Evolutionary conservation across 2,888 invertebrate genomes (phyloP).

Genomic region (Anoplius nigerrimus): DNA sequence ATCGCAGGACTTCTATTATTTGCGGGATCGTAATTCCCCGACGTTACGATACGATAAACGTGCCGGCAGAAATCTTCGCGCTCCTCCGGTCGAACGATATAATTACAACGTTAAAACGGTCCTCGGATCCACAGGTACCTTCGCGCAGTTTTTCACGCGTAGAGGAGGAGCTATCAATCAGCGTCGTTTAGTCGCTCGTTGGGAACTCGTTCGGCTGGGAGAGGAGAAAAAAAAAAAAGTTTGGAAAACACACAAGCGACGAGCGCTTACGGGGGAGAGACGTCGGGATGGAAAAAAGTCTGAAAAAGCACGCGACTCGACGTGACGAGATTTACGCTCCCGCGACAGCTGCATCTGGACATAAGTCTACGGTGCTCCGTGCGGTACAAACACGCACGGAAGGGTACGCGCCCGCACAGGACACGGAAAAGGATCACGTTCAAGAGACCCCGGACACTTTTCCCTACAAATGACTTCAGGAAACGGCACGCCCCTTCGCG

Average conservation of each 20-base stretch:
- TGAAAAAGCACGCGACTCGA: slow-evolving; percentile 16
- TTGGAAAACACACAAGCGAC: slow-evolving; percentile 43
- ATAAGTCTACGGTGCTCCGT: slow-evolving; percentile 42
- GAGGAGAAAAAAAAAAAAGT: slow-evolving; percentile 28
- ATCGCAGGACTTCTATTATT: slow-evolving; percentile 26
- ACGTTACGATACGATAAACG: no score
- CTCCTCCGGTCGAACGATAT: no score
- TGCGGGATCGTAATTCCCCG: no score
- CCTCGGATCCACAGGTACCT: no score
- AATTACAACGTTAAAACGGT: no score
- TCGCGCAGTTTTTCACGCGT: no score
- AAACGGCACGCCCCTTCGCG: slow-evolving; percentile 71
- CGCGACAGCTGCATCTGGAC: slow-evolving; percentile 54
- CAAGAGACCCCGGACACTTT: slow-evolving; percentile 36
- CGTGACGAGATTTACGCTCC: slow-evolving; percentile 34
- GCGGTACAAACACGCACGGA: slow-evolving; percentile 37
- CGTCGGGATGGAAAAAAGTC: slow-evolving; percentile 9
- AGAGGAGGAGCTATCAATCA: slow-evolving; percentile 11
- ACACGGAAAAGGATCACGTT: slow-evolving; percentile 70
- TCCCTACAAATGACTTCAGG: slow-evolving; percentile 71
- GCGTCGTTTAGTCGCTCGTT: slow-evolving; percentile 11
- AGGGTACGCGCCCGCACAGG: slow-evolving; percentile 53
- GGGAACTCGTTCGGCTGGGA: no score
- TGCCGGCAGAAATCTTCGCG: no score
- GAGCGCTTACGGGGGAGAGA: slow-evolving; percentile 3